These are phyloP conservation scores for Himantopus leucocephalus DNA, from an alignment of 2,113 vertebrate species.

Conservation along the genomic window DNA sequence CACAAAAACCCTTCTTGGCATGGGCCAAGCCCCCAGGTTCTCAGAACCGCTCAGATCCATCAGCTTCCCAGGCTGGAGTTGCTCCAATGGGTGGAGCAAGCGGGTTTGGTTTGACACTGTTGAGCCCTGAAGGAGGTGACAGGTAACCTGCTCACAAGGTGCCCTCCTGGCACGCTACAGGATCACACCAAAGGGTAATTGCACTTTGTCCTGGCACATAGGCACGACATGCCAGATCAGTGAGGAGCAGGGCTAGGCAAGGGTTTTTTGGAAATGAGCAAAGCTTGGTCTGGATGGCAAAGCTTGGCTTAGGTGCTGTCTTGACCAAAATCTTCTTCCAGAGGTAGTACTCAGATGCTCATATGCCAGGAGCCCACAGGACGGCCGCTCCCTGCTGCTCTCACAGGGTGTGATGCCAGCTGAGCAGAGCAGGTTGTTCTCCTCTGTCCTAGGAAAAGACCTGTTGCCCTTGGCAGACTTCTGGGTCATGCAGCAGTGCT, in stretches of 20 bases:
- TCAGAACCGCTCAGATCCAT: neutral
- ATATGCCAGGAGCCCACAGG: neutral
- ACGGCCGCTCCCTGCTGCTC: accelerated
- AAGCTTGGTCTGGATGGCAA: neutral
- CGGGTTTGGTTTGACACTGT: neutral
- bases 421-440: neutral
- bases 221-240: neutral
- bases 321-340: neutral
- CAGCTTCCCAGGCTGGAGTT: neutral
- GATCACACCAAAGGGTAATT: neutral
- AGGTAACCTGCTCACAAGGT: neutral
- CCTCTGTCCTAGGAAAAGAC: neutral
- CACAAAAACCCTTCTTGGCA: neutral
- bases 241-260: neutral
- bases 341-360: neutral
- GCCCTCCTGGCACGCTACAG: no score
- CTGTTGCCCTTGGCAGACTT: neutral
- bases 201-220: neutral
- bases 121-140: neutral
- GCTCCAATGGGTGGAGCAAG: neutral
- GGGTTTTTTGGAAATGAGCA: neutral
- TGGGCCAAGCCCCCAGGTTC: neutral
- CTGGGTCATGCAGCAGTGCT: neutral
- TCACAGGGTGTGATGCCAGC: neutral
- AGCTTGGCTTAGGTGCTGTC: neutral